Conservation (phyloP, 2,888 invertebrate genomes). For the Idaea dimidiata region DNA sequence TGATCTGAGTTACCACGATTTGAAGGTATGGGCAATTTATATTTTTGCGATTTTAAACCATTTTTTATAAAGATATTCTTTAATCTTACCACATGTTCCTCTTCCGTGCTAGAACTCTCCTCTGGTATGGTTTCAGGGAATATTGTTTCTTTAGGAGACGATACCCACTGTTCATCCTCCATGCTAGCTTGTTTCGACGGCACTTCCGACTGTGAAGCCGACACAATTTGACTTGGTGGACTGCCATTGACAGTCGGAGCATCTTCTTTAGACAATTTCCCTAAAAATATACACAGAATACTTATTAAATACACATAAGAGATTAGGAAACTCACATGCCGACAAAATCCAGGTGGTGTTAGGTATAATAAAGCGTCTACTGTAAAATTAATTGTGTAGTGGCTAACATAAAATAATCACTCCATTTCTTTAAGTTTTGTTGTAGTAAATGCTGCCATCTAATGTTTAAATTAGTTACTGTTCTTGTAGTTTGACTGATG, state of each 20-base stretch:
- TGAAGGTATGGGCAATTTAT: no score
- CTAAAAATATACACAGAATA: slow-evolving; percentile 35
- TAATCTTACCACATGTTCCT: slow-evolving; percentile 89
- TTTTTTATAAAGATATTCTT: not conserved
- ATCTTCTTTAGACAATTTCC: slow-evolving; percentile 73
- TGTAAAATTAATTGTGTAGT: not conserved
- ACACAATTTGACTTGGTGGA: slow-evolving; percentile 83
- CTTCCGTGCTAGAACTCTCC: slow-evolving; percentile 95
- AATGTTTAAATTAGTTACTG: not conserved
- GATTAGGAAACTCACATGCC: not conserved
- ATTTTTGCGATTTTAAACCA: not conserved
- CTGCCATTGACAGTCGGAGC: slow-evolving; percentile 67
- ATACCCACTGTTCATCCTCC: slow-evolving; percentile 90
- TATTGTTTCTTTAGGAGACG: slow-evolving; percentile 92
- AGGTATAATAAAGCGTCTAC: not conserved
- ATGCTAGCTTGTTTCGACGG: slow-evolving; percentile 69
- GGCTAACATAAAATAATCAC: not conserved
- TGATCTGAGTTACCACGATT: no score
- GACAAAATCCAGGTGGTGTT: not conserved
- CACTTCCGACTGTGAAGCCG: slow-evolving; percentile 77
- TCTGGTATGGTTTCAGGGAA: slow-evolving; percentile 96
- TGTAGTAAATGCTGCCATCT: not conserved
- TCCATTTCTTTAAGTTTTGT: not conserved
- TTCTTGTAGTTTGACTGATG: not conserved
- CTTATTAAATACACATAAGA: not conserved